Conservation (phyloP, 2,888 invertebrate genomes). For the Hemicrepidius hirtus region DNA sequence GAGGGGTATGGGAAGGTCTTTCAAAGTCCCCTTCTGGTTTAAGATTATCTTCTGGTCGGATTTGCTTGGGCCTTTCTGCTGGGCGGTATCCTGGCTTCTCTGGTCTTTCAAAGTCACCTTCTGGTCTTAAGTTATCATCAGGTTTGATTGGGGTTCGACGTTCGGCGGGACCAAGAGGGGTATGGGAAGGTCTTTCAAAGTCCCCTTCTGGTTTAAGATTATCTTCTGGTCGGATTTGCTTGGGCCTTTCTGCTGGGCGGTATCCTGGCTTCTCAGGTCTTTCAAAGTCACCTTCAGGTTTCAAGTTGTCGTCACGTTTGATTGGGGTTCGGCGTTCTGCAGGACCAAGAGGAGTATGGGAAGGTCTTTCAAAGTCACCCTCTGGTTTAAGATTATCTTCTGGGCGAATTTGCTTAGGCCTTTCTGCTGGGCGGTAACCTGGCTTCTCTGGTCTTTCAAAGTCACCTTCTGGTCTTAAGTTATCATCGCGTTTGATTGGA, state of each 20-base stretch:
- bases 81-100: conserved; percentile 66
- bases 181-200: conserved; percentile 69
- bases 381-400: conserved; percentile 74
- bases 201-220: conserved; percentile 69
- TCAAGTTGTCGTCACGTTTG: conserved; percentile 76
- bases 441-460: conserved; percentile 71
- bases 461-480: conserved; percentile 74
- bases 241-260: conserved; percentile 69
- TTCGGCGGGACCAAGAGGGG: conserved; percentile 69
- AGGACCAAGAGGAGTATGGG: too few species aligned
- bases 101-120: conserved; percentile 72
- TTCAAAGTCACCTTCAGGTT: conserved; percentile 75
- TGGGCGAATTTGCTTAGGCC: conserved; percentile 73
- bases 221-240: conserved; percentile 66
- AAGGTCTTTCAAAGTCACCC: conserved; percentile 72
- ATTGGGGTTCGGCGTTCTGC: conserved; percentile 70
- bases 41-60: conserved; percentile 74
- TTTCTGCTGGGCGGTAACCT: conserved; percentile 73
- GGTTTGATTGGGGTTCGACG: conserved; percentile 71
- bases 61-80: conserved; percentile 67
- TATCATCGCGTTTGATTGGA: conserved; percentile 73
- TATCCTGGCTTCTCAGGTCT: too few species aligned
- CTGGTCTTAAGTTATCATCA: conserved; percentile 77
- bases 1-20: conserved; percentile 63
- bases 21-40: conserved; percentile 72